Percentiles rank a stretch among this genome's conserved stretches.
Evolutionary conservation across 2,113 vertebrate species (phyloP).

Genomic region (Suricata suricatta): DNA sequence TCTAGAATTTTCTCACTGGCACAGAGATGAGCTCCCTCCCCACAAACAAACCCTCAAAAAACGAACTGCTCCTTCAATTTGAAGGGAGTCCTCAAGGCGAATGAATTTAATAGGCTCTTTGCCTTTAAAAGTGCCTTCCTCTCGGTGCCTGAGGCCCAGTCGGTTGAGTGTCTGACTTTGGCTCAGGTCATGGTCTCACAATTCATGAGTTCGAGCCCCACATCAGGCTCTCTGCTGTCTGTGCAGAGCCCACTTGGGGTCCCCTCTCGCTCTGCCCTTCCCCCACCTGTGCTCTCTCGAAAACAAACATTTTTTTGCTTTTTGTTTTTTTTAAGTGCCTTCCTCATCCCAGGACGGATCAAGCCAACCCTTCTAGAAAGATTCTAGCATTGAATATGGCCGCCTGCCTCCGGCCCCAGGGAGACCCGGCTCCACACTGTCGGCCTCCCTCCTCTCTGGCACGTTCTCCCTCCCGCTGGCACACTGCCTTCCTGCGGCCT

Average conservation of each 20-base stretch:
- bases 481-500: background rate
- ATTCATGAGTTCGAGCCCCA: too few relatives aligned
- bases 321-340: background rate
- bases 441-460: rapidly evolving
- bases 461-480: rapidly evolving
- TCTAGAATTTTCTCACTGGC: background rate
- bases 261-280: too few relatives aligned
- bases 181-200: too few relatives aligned
- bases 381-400: background rate
- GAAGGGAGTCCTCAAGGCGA: background rate
- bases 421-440: background rate
- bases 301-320: too few relatives aligned
- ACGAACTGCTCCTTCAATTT: background rate
- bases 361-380: background rate
- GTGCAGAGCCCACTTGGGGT: too few relatives aligned
- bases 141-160: too few relatives aligned
- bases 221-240: too few relatives aligned
- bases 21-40: background rate
- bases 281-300: too few relatives aligned
- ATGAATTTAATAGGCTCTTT: background rate
- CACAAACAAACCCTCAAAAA: background rate
- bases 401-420: background rate
- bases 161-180: too few relatives aligned
- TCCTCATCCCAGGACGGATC: background rate
- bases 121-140: background rate